Conservation (phyloP, 2,888 invertebrate genomes). For the Aproaerema taeniolella region DNA sequence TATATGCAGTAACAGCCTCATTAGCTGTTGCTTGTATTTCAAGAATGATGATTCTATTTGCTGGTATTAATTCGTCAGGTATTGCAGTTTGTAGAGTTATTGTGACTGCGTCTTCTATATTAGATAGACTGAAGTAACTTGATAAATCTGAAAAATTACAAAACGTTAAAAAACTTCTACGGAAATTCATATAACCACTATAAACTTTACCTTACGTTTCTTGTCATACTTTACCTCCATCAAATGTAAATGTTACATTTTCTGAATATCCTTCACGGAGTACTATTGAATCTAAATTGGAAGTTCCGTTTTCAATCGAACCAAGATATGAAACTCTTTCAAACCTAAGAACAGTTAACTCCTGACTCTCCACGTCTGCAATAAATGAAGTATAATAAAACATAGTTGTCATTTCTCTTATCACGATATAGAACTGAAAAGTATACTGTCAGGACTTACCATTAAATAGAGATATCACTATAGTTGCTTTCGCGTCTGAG, state of each 20-base stretch:
- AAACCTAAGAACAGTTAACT: constrained; percentile 12
- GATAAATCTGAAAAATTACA: constrained; percentile 19
- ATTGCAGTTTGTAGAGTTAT: constrained; percentile 19
- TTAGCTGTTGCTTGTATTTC: constrained; percentile 30
- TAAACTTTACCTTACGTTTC: no score
- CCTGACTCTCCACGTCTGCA: no score
- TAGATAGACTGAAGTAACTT: constrained; percentile 15
- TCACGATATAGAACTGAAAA: no score
- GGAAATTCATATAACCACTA: no score
- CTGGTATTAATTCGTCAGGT: constrained; percentile 27
- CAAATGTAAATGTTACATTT: constrained; percentile 27
- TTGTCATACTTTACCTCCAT: constrained; percentile 35
- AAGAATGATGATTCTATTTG: constrained; percentile 27
- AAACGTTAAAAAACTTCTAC: no score
- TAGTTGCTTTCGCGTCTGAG: not conserved
- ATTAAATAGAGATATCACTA: not conserved
- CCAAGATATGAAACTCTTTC: constrained; percentile 3
- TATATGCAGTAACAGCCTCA: constrained; percentile 23
- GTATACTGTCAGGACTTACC: constrained; percentile 4
- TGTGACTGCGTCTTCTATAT: constrained; percentile 16
- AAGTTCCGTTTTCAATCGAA: constrained; percentile 1
- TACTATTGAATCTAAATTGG: constrained; percentile 15
- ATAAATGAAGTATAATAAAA: not conserved
- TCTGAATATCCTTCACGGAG: constrained; percentile 25
- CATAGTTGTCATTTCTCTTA: not conserved